Base-by-base conservation (phyloP, 2,888 invertebrate genomes). In the Protodeltote pygarga region DNA sequence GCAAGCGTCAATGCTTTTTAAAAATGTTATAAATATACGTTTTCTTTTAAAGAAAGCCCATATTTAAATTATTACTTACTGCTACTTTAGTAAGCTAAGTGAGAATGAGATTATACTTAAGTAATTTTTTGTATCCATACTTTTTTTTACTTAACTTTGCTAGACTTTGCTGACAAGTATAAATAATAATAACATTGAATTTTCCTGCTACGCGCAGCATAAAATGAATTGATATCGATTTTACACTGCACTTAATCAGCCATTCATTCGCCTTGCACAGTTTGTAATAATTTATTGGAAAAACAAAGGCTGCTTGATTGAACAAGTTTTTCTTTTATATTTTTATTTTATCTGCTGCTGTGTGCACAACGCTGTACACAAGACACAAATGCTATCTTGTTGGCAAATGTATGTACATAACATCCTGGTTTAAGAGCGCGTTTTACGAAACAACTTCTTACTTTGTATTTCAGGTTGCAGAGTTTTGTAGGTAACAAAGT, bases 311-410 rank as follows among this genome's bases (percentile, higher is more conserved):
- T 31, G 14, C 25, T 50, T 40, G 59, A 51, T 59, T 45, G 59
- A 35, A 51, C 13, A 40, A 16, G 50, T 41, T 15, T 25, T 45
- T 45, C 17, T 54, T 61, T 15, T 10, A 38, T 17, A 38, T 32
- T 17, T 50, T 49, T 15, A 25, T n/a, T n/a, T n/a, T 29, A 29
- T 54, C 17, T 33, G 16, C 21, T 44, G 8, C 11, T 17, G n/a
- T 39, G 11, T 29, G 17, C 20, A 14, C 46, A 32, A 21, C 5
- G 14, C 20, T 37, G 34, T 15, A 29, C 37, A 53, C 54, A 63
- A 13, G 33, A 63, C 63, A 57, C 58, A 41, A 58, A 58, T 39
- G 41, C 40, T 38, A 41, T 47, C 65, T 45, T 33, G 53, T 59
- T 59, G 31, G 38, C 41, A 37, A 44, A 52, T 58, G 41, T 44